These are phyloP conservation scores for Himalopsyche japonica DNA, from an alignment of 2,888 invertebrate species.

Conservation along the genomic window DNA sequence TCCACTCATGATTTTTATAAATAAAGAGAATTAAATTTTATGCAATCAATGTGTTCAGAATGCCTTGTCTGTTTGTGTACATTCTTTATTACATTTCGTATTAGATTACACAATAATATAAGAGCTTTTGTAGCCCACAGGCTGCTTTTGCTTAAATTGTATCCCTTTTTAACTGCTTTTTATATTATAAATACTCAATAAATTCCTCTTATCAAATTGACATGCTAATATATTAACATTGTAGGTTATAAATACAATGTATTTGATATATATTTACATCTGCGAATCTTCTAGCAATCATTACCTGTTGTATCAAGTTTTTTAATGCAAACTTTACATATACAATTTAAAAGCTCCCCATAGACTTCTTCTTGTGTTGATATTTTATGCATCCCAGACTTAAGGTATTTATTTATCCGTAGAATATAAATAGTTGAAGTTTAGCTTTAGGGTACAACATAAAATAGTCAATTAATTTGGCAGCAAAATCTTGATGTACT, in stretches of 20 bases:
- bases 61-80: neutral
- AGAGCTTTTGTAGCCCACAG: neutral
- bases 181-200: neutral
- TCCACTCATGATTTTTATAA: neutral
- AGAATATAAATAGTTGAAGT: neutral
- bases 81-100: neutral
- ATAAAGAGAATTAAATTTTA: neutral
- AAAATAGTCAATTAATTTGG: neutral
- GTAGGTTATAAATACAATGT: too few species aligned
- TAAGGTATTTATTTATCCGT: neutral
- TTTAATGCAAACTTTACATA: too few species aligned
- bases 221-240: too few species aligned
- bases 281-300: too few species aligned
- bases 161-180: neutral
- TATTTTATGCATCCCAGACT: neutral
- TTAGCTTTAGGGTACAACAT: neutral
- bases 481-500: neutral
- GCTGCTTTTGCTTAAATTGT: neutral
- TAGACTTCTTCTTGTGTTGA: too few species aligned
- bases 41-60: conserved; percentile 8
- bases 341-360: too few species aligned
- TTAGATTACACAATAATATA: neutral
- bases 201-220: too few species aligned
- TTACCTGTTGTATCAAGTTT: too few species aligned
- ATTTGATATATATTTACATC: too few species aligned